Evolutionary conservation across 2,797 vertebrate genomes (phyloP).

Genomic region (Myripristis jacobus): DNA sequence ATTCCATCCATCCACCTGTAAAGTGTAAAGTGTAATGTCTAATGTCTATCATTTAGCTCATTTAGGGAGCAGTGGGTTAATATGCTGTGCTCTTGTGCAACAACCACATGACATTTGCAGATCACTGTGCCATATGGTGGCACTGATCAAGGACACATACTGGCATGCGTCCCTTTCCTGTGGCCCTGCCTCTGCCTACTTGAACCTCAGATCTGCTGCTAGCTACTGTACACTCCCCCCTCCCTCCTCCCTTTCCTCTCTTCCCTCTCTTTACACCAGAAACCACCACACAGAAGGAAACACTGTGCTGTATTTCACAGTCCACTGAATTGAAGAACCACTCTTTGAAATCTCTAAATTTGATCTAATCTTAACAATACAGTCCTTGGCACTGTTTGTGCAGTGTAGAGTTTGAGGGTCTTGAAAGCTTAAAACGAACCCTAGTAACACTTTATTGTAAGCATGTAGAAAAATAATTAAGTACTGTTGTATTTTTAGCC

Average conservation of each 20-base stretch:
- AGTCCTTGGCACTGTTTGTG: too few relatives aligned
- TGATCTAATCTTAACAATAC: slow-evolving; percentile 48
- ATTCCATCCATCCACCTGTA: background rate
- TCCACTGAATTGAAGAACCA: slow-evolving; percentile 13
- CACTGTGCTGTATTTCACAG: slow-evolving; percentile 25
- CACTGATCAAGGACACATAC: slow-evolving; percentile 45
- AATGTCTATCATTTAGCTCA: background rate
- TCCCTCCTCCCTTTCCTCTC: background rate
- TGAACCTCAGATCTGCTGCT: slow-evolving; percentile 19
- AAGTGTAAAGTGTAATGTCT: too few relatives aligned
- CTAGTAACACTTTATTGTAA: too few relatives aligned
- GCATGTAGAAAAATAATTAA: too few relatives aligned
- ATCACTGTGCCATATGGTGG: slow-evolving; percentile 55
- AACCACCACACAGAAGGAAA: slow-evolving; percentile 5
- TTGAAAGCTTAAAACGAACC: background rate
- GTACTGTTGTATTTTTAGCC: too few relatives aligned
- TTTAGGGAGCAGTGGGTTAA: slow-evolving; percentile 8
- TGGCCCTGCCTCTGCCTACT: slow-evolving; percentile 26
- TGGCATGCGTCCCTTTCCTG: slow-evolving; percentile 40
- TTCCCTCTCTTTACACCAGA: background rate
- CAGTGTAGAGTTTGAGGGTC: background rate
- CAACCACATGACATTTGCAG: slow-evolving; percentile 43
- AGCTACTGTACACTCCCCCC: background rate
- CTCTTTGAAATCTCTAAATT: slow-evolving; percentile 22
- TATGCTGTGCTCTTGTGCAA: slow-evolving; percentile 19